Base-by-base conservation (phyloP, 2,113 vertebrate species). In the Conger conger region DNA sequence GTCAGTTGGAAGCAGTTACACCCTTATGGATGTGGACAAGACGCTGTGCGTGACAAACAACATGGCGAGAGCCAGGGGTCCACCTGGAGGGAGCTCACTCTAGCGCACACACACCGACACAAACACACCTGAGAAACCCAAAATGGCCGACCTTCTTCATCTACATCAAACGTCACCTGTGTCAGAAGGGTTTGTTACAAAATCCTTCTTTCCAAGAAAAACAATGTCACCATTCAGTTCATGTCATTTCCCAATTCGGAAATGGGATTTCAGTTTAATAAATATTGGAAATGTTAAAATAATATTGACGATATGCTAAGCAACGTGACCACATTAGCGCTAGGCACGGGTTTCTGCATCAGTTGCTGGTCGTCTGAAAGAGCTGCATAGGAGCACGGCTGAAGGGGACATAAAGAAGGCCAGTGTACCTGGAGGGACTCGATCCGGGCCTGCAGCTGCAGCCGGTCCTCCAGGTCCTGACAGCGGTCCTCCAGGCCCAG, bases 91-190 rank as follows among this genome's bases (percentile, higher is more conserved):
- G 89, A 88, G 92, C 81, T 81, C 86, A 87, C 92, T 53, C 88
- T 90, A 93, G 90, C 87, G 90, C 87, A 86, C 85, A 82, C 9
- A 92, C 91, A 88, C 86, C 88, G 87, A 90, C 89, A 93, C 81
- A 89, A 88, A 98, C 97, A 97, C 94, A 98, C 97, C 96, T 98
- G 96, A 85, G 93, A 89, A 87, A 92, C 93, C 95, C 95, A 94
- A 93, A 92, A 93, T 78, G 94, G 95, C 90, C 89, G 95, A 94
- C 94, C 91, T 93, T 96, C 97, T 95, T 97, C 97, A 95, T 96
- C 94, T 96, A 97, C 95, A 96, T 93, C 97, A 97, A 97, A 97
- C 91, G 96, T 95, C 94, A 97, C 97, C 97, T 98, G 97, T 91
- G 94, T 97, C 95, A 95, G 95, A 96, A 95, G 93, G 94, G 84